Conservation (phyloP, 2,888 invertebrate genomes). For the Orthosia gothica region DNA sequence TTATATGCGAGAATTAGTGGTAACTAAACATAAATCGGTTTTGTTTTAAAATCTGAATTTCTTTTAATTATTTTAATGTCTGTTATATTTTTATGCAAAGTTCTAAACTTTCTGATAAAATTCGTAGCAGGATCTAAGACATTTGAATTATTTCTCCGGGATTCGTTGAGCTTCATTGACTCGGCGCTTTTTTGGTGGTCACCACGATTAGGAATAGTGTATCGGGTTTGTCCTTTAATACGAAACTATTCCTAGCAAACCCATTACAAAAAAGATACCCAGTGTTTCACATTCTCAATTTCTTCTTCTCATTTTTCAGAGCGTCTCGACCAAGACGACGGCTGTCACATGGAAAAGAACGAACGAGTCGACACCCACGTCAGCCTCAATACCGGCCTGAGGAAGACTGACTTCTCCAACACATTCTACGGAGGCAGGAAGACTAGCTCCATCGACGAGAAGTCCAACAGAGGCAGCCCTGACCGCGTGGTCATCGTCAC, state of each 20-base stretch:
- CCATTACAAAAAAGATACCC: not conserved
- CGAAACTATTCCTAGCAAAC: not conserved
- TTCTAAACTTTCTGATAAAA: too few species aligned
- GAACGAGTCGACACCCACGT: constrained; percentile 91
- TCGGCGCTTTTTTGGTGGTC: too few species aligned
- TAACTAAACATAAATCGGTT: not conserved
- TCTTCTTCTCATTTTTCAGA: constrained; percentile 85
- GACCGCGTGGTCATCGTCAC: constrained; percentile 82
- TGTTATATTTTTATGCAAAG: not conserved
- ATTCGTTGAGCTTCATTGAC: too few species aligned
- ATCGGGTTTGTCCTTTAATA: too few species aligned
- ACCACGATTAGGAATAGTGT: too few species aligned
- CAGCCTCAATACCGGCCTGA: constrained; percentile 93
- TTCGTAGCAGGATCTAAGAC: too few species aligned
- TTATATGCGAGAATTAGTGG: constrained; percentile 11
- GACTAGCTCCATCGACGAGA: constrained; percentile 83
- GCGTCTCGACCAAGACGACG: constrained; percentile 92
- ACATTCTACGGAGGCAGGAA: constrained; percentile 92
- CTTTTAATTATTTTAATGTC: not conserved
- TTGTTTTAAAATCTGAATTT: constrained; percentile 18
- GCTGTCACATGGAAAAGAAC: constrained; percentile 84
- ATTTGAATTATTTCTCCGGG: too few species aligned
- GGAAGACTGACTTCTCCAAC: constrained; percentile 93
- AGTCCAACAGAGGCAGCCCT: constrained; percentile 85
- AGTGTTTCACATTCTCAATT: not conserved